Conservation (phyloP, 2,888 invertebrate genomes). For the Drosophila planitibia region DNA sequence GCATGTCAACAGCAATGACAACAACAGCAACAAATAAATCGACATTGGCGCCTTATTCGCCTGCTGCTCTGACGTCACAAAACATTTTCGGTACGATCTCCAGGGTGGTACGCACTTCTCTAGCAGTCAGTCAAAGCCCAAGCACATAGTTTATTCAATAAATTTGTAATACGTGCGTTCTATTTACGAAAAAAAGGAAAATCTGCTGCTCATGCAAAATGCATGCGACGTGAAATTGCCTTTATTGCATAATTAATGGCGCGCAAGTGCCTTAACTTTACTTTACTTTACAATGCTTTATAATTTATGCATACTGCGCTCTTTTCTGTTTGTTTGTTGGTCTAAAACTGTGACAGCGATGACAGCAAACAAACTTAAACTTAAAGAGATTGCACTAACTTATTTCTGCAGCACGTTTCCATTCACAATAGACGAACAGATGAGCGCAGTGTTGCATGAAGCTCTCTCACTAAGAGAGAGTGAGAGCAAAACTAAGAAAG, state of each 20-base stretch:
- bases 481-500: constrained; percentile 14
- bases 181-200: not conserved
- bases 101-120: constrained; percentile 48
- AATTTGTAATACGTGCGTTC: constrained; percentile 38
- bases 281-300: constrained; percentile 33
- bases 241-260: constrained; percentile 72
- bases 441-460: constrained; percentile 59
- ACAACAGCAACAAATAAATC: constrained; percentile 39
- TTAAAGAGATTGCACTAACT: constrained; percentile 45
- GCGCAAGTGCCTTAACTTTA: constrained; percentile 14
- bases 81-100: constrained; percentile 26
- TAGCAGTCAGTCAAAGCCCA: constrained; percentile 8
- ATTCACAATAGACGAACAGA: constrained; percentile 58
- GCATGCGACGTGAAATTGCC: constrained; percentile 40
- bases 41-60: constrained; percentile 69
- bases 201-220: constrained; percentile 50
- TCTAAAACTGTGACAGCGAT: constrained; percentile 9
- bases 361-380: constrained; percentile 48
- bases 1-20: constrained; percentile 43
- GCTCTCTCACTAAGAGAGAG: constrained; percentile 16
- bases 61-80: constrained; percentile 54
- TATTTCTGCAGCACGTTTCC: constrained; percentile 33
- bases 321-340: constrained; percentile 9
- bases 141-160: constrained; percentile 65
- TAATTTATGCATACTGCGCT: constrained; percentile 45